phyloP scores from a whole-genome alignment of 2,888 invertebrate genomes.

The Priocnemis perturbator region DNA sequence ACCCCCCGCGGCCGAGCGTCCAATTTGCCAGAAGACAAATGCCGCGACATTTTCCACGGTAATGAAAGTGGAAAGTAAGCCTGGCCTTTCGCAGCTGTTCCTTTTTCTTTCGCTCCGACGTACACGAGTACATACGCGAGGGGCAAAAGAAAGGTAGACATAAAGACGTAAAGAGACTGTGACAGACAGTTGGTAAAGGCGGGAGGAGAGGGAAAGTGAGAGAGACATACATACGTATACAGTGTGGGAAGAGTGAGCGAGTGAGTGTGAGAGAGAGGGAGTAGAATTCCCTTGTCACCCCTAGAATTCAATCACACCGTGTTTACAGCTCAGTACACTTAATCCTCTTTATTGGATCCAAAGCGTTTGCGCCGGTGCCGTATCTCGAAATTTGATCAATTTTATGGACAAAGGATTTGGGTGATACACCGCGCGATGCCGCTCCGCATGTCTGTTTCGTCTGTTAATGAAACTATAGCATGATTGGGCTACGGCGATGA shows the following conservation, averaged over 20 bases:
- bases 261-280: background rate
- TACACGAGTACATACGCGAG: background rate
- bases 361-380: slow-evolving; percentile 53
- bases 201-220: slow-evolving; percentile 7
- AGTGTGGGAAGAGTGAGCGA: slow-evolving; percentile 17
- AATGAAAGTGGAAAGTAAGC: slow-evolving; percentile 43
- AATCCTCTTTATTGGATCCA: slow-evolving; percentile 68
- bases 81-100: slow-evolving; percentile 14
- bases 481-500: slow-evolving; percentile 20
- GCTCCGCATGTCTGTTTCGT: slow-evolving; percentile 45
- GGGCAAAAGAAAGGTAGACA: slow-evolving; percentile 2
- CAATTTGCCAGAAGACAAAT: slow-evolving; percentile 38
- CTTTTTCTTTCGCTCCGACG: slow-evolving; percentile 33
- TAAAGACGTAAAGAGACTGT: slow-evolving; percentile 14
- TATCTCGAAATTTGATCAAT: slow-evolving; percentile 65
- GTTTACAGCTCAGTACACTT: slow-evolving; percentile 68
- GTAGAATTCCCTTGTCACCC: slow-evolving; percentile 48
- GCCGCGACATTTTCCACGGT: slow-evolving; percentile 36
- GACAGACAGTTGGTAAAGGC: background rate
- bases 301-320: slow-evolving; percentile 68
- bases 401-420: slow-evolving; percentile 58
- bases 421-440: slow-evolving; percentile 48
- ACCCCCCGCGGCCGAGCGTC: slow-evolving; percentile 15
- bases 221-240: no score
- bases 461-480: slow-evolving; percentile 44